Evolutionary conservation across 1,140 invertebrate genomes (phyloP).

Genomic region (Antheraea pernyi): DNA sequence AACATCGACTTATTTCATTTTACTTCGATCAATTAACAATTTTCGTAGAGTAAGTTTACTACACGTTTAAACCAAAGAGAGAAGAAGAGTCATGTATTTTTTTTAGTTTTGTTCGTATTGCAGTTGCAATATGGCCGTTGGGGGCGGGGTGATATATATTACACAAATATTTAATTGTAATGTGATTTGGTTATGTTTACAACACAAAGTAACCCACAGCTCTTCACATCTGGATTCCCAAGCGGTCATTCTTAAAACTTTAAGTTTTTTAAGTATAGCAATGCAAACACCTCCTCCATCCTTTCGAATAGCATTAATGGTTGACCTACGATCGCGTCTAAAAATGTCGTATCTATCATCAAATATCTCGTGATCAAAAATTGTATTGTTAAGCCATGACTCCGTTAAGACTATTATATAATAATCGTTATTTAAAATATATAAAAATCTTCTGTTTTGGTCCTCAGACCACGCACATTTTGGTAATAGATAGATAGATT

Average conservation of each 20-base stretch:
- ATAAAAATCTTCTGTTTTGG: slow-evolving; percentile 21
- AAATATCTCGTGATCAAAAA: slow-evolving; percentile 23
- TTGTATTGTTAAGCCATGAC: slow-evolving; percentile 23
- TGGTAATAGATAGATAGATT: not conserved
- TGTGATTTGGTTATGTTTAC: not conserved
- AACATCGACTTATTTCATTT: too few relatives aligned
- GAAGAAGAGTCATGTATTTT: too few relatives aligned
- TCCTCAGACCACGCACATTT: slow-evolving; percentile 15
- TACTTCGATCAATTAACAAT: too few relatives aligned
- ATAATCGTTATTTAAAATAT: slow-evolving; percentile 13
- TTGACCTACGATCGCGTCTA: slow-evolving; percentile 20
- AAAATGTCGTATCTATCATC: slow-evolving; percentile 20
- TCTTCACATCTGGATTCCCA: slow-evolving; percentile 26
- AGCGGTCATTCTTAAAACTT: not conserved
- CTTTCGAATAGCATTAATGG: slow-evolving; percentile 2
- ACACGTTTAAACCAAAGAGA: too few relatives aligned
- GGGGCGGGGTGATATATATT: slow-evolving; percentile 22
- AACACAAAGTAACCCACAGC: slow-evolving; percentile 21
- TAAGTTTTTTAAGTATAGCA: slow-evolving; percentile 18
- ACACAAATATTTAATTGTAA: slow-evolving; percentile 17
- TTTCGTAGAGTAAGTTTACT: too few relatives aligned
- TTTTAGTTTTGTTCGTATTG: too few relatives aligned
- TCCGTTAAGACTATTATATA: slow-evolving; percentile 23
- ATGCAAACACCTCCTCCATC: slow-evolving; percentile 19
- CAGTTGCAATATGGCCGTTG: too few relatives aligned